Conservation (phyloP, 2,113 vertebrate species). For the Malurus elegans region DNA sequence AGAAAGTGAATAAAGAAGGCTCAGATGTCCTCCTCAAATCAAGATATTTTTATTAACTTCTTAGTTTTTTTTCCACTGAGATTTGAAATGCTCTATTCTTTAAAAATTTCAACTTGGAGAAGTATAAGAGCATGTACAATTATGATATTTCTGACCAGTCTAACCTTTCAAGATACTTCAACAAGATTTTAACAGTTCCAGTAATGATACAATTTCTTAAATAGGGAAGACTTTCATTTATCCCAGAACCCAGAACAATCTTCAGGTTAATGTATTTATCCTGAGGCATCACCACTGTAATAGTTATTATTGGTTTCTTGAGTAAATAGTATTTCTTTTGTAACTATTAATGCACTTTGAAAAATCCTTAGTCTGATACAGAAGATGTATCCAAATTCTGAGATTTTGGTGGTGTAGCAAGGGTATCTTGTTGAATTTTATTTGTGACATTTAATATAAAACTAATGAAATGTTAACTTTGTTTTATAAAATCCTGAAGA, state of each 20-base stretch:
- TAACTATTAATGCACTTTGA: not conserved
- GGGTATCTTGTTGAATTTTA: not conserved
- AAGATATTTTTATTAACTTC: not conserved
- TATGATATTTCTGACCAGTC: not conserved
- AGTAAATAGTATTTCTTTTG: not conserved
- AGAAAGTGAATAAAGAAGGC: not conserved
- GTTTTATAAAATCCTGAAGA: not conserved
- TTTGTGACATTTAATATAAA: not conserved
- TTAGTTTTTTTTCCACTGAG: not conserved
- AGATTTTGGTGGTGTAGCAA: not conserved
- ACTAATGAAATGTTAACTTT: not conserved
- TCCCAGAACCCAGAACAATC: not conserved
- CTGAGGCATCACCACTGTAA: not conserved
- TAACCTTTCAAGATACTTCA: not conserved
- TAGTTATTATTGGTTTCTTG: not conserved
- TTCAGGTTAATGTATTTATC: not conserved
- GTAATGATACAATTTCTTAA: not conserved
- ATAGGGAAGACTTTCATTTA: not conserved
- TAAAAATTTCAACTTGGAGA: not conserved
- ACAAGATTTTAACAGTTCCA: not conserved
- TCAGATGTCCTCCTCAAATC: not conserved
- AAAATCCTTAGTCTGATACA: not conserved
- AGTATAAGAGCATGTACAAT: not conserved
- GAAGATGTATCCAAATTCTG: not conserved
- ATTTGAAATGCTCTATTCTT: not conserved